Evolutionary conservation across 2,888 invertebrate species (phyloP), one percentile per base, ranked within the genome.

Genomic region (Dendrolimus houi): DNA sequence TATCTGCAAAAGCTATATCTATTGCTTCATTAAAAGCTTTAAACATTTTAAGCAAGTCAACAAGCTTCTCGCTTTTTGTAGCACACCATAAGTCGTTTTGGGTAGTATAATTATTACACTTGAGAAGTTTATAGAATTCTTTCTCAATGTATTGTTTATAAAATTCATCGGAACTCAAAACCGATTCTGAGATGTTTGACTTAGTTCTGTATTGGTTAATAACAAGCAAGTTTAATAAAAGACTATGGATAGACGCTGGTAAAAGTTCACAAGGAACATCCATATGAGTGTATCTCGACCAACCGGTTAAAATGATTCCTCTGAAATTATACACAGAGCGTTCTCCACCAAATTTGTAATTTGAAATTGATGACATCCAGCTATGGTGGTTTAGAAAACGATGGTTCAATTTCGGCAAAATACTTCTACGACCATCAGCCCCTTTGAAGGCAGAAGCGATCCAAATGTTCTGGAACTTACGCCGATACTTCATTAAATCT

Each of bases 361-460:
- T 82, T 0, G 75, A 66, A 40, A 94, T 90, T 1, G 93, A 79
- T 41, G 90, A 87, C 71, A 96, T 75, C 96, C 97, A 97, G 8
- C 92, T 90, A 54, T 92, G 87, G 74, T 96, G 93, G 74, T 97
- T 97, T 56, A 92, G 88, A 56, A 95, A 84, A 69, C 97, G 95
- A 56, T 93, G 90, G 2, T 81, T 83, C 2, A 93, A 79, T 60
- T 93, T 85, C 0, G 94, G 93, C 1, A 93, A 74, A 17, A 88
- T 87, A 58, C 91, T 84, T 7, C 79, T 80, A 0, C 74, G 73
- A 1, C 92, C 92, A 54, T 93, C 93, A 0, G 94, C 94, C 0
- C 97, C 97, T 88, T 97, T 97, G 72, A 94, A 97, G 0, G 97
- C 96, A 60, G 96, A 94, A 0, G 96, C 96, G 54, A 95, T 91